These are phyloP conservation scores for Sorex fumeus DNA, from an alignment of 2,113 vertebrate genomes.

Conservation along the genomic window DNA sequence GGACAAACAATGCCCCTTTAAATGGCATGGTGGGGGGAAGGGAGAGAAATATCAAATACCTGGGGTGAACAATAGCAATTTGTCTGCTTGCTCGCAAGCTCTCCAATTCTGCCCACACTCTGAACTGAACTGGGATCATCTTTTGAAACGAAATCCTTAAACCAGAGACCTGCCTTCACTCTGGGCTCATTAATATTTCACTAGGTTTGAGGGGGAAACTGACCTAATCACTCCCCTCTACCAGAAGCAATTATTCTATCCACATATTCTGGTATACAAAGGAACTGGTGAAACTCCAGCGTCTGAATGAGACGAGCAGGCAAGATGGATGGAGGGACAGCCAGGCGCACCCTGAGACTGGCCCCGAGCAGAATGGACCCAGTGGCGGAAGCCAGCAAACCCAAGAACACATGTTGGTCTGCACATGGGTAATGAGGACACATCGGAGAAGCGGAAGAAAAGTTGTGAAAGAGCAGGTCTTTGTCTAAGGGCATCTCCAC, in stretches of 20 bases:
- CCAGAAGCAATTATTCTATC: constrained; percentile 44
- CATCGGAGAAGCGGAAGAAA: neutral
- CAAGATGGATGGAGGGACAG: neutral
- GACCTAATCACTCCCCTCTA: neutral
- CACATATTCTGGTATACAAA: neutral
- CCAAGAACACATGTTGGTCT: neutral
- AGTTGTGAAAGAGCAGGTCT: neutral
- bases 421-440: neutral
- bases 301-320: constrained; percentile 51
- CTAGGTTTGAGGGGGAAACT: neutral
- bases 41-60: neutral
- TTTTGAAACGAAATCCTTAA: constrained; percentile 35
- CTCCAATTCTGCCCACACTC: neutral
- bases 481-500: neutral
- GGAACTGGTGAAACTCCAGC: constrained; percentile 15
- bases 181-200: constrained; percentile 16
- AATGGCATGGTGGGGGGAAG: neutral
- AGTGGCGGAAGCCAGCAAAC: neutral
- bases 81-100: neutral
- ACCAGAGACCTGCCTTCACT: neutral
- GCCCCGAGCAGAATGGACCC: neutral
- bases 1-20: neutral
- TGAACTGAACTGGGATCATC: neutral
- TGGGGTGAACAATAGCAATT: neutral
- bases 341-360: neutral